phyloP scores from a whole-genome alignment of 2,113 vertebrate species.

The Sclerurus mexicanus region DNA sequence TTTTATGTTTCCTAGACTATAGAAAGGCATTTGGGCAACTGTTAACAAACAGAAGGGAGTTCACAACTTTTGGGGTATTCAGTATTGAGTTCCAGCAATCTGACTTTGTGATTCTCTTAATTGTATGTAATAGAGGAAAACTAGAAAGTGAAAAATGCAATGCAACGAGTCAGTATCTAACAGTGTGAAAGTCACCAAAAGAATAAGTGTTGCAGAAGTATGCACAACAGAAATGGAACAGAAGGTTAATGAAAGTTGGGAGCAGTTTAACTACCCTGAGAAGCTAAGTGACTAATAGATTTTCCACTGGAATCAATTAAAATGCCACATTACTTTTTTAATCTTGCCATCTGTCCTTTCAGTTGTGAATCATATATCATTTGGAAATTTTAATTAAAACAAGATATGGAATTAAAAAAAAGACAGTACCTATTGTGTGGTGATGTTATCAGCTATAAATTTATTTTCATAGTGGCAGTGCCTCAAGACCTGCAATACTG shows the following conservation, averaged over 20 bases:
- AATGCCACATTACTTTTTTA: not conserved
- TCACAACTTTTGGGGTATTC: not conserved
- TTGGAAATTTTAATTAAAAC: not conserved
- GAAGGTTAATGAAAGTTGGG: slow-evolving; percentile 5
- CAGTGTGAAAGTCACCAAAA: not conserved
- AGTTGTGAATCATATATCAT: not conserved
- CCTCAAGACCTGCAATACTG: not conserved
- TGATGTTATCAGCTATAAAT: not conserved
- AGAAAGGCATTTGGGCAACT: not conserved
- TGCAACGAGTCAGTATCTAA: not conserved
- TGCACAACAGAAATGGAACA: not conserved
- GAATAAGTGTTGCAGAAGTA: not conserved
- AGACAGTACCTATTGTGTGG: not conserved
- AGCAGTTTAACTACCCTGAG: not conserved
- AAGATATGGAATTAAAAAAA: not conserved
- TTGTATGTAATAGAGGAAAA: not conserved
- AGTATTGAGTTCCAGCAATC: not conserved
- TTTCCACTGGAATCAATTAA: slow-evolving; percentile 24
- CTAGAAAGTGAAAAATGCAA: not conserved
- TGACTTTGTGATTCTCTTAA: not conserved
- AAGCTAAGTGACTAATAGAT: not conserved
- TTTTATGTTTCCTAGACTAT: not conserved
- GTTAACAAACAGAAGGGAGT: not conserved
- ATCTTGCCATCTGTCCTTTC: not conserved
- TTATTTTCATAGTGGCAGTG: not conserved